Evolutionary conservation across 1,140 invertebrate species (phyloP), one percentile per base, ranked within the genome.

Genomic region (Heterodera schachtii): DNA sequence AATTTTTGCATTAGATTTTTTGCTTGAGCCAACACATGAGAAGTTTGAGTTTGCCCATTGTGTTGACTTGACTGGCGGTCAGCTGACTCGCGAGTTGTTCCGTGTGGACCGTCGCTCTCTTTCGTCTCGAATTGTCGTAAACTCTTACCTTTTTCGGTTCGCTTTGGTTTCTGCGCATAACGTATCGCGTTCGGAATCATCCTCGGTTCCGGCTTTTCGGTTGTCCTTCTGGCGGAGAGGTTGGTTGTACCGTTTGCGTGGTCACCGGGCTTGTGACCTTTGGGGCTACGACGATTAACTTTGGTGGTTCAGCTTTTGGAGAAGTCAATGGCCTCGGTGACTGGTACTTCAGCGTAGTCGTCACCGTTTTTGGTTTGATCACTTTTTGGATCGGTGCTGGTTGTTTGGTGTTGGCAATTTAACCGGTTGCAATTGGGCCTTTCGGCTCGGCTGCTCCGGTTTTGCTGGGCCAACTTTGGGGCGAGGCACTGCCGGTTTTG

Each of bases 51-150:
- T 71, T 71, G 6, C 31, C 44, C 44, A 71, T 71, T 8, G 31
- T 71, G 47, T 19, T 73, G 4, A 73, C 13, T 73, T 73, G 71
- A 19, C 43, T 49, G 16, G 71, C 71, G 13, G 71, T 73, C 43
- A 73, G 71, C 16, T 73, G 71, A n/a, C 71, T 73, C 1, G 71
- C 71, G 1, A 73, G 19, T n/a, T 73, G 71, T 19, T 73, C 71
- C 4, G 71, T 73, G 16, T 73, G 44, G 0, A 73, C 71, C 1
- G n/a, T 73, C 0, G 13, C 71, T 73, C 71, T 73, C 16, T 71
- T 71, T 41, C 8, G 13, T 71, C 69, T 6, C 11, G 31, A 31
- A 31, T 31, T 31, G 31, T 52, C 49, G 11, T 52, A 52, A 52
- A 6, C 49, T 52, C 6, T 52, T 52, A 52, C 49, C 49, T 8